These are phyloP conservation scores for Perizoma flavofasciatum DNA, from an alignment of 2,888 invertebrate genomes.

Conservation along the genomic window DNA sequence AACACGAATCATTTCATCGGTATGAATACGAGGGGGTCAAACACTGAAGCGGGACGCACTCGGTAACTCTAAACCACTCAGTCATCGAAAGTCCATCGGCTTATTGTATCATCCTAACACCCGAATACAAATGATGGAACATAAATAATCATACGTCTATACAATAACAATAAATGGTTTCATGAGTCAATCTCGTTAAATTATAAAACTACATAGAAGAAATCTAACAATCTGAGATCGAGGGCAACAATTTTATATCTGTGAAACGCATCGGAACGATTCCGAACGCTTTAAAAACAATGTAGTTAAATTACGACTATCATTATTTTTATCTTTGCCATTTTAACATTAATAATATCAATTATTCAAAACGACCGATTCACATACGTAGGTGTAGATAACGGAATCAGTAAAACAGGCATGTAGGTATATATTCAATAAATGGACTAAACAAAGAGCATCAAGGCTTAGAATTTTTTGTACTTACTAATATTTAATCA, in stretches of 20 bases:
- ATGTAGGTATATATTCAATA: conserved; percentile 32
- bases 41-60: conserved; percentile 73
- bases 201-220: conserved; percentile 75
- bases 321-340: conserved; percentile 62
- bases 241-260: conserved; percentile 67
- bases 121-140: conserved; percentile 73
- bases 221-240: conserved; percentile 74
- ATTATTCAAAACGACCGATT: conserved; percentile 54
- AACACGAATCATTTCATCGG: conserved; percentile 59
- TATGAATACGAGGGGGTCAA: conserved; percentile 59
- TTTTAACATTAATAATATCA: conserved; percentile 67
- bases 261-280: conserved; percentile 58
- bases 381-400: conserved; percentile 48
- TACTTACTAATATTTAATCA: conserved; percentile 59
- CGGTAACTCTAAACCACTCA: conserved; percentile 65
- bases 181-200: conserved; percentile 72
- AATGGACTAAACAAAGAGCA: conserved; percentile 53
- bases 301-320: conserved; percentile 56
- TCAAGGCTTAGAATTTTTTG: conserved; percentile 61
- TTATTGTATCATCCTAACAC: conserved; percentile 71
- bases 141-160: conserved; percentile 72
- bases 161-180: conserved; percentile 76
- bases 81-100: conserved; percentile 83
- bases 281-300: conserved; percentile 56
- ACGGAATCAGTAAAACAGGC: conserved; percentile 50